Evolutionary conservation across 1,140 invertebrate species (phyloP), one percentile per base, ranked within the genome.

Genomic region (Ips nitidus): DNA sequence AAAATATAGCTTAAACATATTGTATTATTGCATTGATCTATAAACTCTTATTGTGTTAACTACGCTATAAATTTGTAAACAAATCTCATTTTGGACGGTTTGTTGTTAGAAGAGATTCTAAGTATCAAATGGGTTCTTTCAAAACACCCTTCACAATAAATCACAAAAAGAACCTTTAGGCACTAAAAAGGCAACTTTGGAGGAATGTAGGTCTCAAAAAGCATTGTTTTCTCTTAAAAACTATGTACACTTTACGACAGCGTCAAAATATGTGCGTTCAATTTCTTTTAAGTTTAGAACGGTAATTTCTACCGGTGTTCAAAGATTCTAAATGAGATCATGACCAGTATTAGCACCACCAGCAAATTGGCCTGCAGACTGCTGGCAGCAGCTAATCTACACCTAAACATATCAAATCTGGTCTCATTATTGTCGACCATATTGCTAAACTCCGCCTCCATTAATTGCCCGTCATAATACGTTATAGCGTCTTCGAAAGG

Each of bases 381-480:
- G 60, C 62, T 69, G n/a, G 92, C 93, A 36, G 90, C 92, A 4
- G 95, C 95, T 70, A 97, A 83, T 40, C 96, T 87, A 80, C 96
- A 98, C 76, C 93, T 94, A 77, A 93, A 93, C 89, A 94, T 93
- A 78, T 94, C 91, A 73, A 90, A 94, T 74, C 91, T 87, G 1
- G 92, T 94, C 77, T 88, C 83, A 74, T 89, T 89, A 74, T 95
- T 87, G 22, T 85, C 82, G 1, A 95, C 87, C 58, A 97, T 86
- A 80, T 95, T 96, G 73, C 86, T 86, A 81, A 97, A 98, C 82
- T 99, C 96, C 1, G 94, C 92, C 82, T 98, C 97, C 43, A 98
- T 89, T 36, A 97, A 84, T 83, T 98, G 96, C 0, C 97, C 97
- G 81, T 98, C 96, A 79, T 94, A 98, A 81, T 98, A 99, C 2